Evolutionary conservation across 30 jellyfish, hydroid and myxozoan genomes (phyloP), one percentile per base, ranked within the genome.

Genomic region (Aurelia aurita): DNA sequence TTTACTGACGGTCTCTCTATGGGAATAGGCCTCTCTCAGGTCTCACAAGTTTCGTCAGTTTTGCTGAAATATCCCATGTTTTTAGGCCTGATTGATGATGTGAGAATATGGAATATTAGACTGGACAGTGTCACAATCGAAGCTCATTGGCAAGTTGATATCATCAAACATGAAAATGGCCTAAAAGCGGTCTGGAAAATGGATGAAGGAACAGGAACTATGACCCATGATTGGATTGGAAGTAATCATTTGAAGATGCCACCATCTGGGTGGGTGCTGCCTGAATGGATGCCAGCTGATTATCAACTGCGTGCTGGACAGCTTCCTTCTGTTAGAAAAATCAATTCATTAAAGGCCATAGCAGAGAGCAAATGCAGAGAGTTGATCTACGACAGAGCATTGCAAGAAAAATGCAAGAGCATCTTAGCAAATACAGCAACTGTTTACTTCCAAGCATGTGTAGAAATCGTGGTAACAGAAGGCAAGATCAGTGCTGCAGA

Each of bases 181-280:
- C 49, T 84, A 46, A 73, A 71, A 65, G 93, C 93, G 8, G 63
- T 28, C 1, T 84, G 93, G 93, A 84, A 70, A 19, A 71, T 84
- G 87, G 87, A 84, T 63, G 93, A 84, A 84, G 93, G 93, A 1
- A 21, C 83, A 1, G 93, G 93, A 23, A 32, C 61, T 0, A 58
- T 61, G 15, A 27, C 53, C 15, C 87, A 84, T 26, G 93, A 84
- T 53, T 60, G 77, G 22, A 58, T 72, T 9, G 91, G 85, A 47
- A 22, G 25, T 13, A 81, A 69, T 69, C 23, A 81, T 59, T 66
- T 81, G 26, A 22, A 35, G 8, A 81, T 81, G 91, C 84, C 91
- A 15, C 91, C 91, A 2, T 13, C 57, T 53, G 91, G 91, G 2
- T 81, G 91, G 91, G 55, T 67, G 28, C 68, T 25, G 59, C 91